Evolutionary conservation across 2,113 vertebrate genomes (phyloP), one percentile per base, ranked within the genome.

Genomic region (Verasper variegatus): DNA sequence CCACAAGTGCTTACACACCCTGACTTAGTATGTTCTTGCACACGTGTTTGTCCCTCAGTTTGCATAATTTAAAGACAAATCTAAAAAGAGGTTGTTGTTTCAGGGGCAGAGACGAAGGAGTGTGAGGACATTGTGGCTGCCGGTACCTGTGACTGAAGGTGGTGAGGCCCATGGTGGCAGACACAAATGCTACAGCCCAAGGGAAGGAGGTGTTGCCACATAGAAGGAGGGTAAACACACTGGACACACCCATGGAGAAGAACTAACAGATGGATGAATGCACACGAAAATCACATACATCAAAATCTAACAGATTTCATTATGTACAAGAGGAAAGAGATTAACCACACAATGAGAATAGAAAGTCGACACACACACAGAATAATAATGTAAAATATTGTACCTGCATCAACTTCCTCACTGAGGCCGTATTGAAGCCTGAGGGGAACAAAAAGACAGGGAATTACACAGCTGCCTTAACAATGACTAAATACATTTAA

Each of bases 381-480:
- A 66, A 40, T 54, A 37, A 37, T 2, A 60, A 24, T 60, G 35
- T 35, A 1, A 59, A 45, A 68, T 14, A 24, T 18, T 84, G 70
- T 94, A 99, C 98, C 97, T 99, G 97, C 98, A 99, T 99, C 69
- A 97, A 81, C 66, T 99, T 99, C 74, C 98, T 95, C 65, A 98
- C 95, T 0, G 93, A 93, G 77, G 97, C 94, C 2, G 95, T 96
- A 86, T 95, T 95, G 68, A 95, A 97, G 47, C 98, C 97, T 99
- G 78, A 26, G 27, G 67, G 23, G 51, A 63, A 23, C 0, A 63
- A 66, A 11, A 11, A 88, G 55, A 85, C 9, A 64, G 4, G 23
- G 57, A 2, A 70, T 59, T 24, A n/a, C 5, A 27, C 0, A 65
- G 5, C 20, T n/a, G 17, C 15, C 65, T 71, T 60, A 37, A 47